These are phyloP conservation scores for Mesochorus sp. DNA, from an alignment of 2,888 invertebrate genomes.

Conservation along the genomic window DNA sequence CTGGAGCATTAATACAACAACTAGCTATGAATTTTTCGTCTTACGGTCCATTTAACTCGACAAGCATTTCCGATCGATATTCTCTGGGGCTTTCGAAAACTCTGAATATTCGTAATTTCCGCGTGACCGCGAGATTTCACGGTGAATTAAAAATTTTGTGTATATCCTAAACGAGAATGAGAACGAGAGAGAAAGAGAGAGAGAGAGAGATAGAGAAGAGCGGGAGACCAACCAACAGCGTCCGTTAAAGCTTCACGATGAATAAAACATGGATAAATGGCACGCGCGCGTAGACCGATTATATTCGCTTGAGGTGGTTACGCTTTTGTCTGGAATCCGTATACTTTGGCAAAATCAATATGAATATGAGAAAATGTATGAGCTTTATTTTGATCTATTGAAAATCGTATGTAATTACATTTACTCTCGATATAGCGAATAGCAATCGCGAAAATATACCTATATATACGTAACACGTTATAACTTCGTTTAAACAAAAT, in stretches of 20 bases:
- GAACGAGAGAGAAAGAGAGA: too few species aligned
- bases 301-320: conserved; percentile 37
- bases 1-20: too few species aligned
- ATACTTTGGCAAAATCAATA: conserved; percentile 53
- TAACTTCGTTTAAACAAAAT: too few species aligned
- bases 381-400: conserved; percentile 38
- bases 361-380: conserved; percentile 25
- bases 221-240: conserved; percentile 11
- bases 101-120: conserved; percentile 63
- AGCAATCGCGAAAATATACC: not conserved
- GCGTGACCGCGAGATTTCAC: conserved; percentile 69
- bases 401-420: conserved; percentile 12
- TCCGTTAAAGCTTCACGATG: conserved; percentile 60
- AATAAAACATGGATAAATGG: conserved; percentile 75
- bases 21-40: not conserved
- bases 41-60: not conserved
- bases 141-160: conserved; percentile 75
- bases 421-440: conserved; percentile 28
- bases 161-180: conserved; percentile 8
- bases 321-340: conserved; percentile 17
- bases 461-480: not conserved
- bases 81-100: conserved; percentile 1
- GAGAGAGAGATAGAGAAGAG: too few species aligned
- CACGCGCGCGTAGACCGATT: conserved; percentile 40
- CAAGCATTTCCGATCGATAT: conserved; percentile 27